phyloP scores from a whole-genome alignment of 1,140 invertebrate genomes.

The Drosophila cardini region DNA sequence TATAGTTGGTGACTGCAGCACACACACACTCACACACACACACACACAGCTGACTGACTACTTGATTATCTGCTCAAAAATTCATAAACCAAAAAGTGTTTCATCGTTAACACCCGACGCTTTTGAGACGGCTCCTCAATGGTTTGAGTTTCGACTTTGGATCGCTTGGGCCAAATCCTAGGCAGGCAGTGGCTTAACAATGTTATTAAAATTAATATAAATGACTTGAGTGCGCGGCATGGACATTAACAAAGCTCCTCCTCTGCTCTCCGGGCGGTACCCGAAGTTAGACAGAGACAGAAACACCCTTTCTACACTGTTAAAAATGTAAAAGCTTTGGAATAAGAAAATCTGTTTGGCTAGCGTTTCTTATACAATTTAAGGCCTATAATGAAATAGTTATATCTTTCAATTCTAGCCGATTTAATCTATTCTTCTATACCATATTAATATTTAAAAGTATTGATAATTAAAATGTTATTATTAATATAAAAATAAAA shows the following conservation, averaged over 20 bases:
- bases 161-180: conserved; percentile 29
- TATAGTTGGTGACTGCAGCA: neutral
- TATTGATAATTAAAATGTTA: too few relatives aligned
- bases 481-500: too few relatives aligned
- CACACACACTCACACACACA: neutral
- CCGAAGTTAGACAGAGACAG: conserved; percentile 31
- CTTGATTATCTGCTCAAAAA: conserved; percentile 72
- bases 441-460: too few relatives aligned
- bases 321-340: too few relatives aligned
- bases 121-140: neutral
- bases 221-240: conserved; percentile 56
- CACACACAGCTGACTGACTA: conserved; percentile 3
- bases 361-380: too few relatives aligned
- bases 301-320: neutral
- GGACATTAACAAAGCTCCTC: conserved; percentile 26
- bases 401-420: too few relatives aligned
- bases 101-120: conserved; percentile 69
- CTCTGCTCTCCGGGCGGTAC: conserved; percentile 15
- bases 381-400: too few relatives aligned
- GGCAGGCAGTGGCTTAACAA: conserved; percentile 66
- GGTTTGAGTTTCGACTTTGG: neutral
- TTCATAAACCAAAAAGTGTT: conserved; percentile 78
- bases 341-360: too few relatives aligned
- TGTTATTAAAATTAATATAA: conserved; percentile 84
- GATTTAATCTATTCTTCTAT: too few relatives aligned